Conservation (phyloP, 2,113 vertebrate genomes). For the Dipodomys stephensi region DNA sequence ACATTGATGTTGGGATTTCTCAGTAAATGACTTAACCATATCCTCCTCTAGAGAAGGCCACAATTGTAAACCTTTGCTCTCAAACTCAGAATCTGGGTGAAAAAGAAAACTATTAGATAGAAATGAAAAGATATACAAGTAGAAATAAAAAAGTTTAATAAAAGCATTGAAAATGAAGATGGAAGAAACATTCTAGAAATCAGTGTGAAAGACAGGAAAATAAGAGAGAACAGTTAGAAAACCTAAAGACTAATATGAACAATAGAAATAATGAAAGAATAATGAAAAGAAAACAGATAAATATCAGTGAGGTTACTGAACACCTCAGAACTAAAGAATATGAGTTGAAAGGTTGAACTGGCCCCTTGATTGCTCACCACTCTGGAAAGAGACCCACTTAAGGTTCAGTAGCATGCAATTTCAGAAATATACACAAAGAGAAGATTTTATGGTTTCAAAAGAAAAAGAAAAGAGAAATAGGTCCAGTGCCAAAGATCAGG, state of each 20-base stretch:
- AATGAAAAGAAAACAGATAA: background rate
- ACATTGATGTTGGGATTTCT: background rate
- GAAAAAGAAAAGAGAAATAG: background rate
- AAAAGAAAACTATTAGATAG: background rate
- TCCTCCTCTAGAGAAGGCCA: background rate
- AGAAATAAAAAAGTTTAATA: constrained; percentile 30
- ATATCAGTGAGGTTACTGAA: background rate
- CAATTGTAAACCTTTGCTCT: background rate
- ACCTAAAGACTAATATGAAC: background rate
- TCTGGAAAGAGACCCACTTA: constrained; percentile 10
- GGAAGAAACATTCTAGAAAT: constrained; percentile 7
- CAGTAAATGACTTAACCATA: background rate
- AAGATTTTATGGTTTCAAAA: background rate
- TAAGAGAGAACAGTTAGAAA: constrained; percentile 20
- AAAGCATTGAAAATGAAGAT: constrained; percentile 25
- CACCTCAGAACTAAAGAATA: background rate
- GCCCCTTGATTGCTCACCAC: background rate
- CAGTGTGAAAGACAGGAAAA: background rate
- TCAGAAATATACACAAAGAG: constrained; percentile 4
- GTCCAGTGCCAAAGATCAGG: background rate
- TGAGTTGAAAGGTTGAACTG: background rate
- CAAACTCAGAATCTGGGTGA: background rate
- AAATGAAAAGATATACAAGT: constrained; percentile 29
- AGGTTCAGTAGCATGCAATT: background rate
- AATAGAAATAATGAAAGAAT: constrained; percentile 30